These are phyloP conservation scores for Megaceryle alcyon DNA, from an alignment of 2,797 vertebrate species.

Conservation along the genomic window DNA sequence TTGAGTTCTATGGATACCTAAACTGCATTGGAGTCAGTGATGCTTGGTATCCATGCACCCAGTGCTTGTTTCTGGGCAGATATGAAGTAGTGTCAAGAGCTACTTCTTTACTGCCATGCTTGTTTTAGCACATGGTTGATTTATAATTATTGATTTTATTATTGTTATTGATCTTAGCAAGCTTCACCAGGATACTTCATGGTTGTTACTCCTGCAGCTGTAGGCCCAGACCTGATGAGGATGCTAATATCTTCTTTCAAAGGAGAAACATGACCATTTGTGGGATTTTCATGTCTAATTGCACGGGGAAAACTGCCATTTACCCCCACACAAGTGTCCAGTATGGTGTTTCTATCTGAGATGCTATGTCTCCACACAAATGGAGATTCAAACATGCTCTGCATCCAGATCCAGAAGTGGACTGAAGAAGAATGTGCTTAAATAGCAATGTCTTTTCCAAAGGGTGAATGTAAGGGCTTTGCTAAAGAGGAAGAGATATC, in stretches of 20 bases:
- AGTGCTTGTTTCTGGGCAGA: background rate
- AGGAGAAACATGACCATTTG: background rate
- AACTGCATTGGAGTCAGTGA: background rate
- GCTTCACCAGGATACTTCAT: background rate
- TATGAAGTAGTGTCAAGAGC: background rate
- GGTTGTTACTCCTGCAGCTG: background rate
- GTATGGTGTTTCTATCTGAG: background rate
- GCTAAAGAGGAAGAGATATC: background rate
- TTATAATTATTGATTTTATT: background rate
- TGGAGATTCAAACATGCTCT: background rate
- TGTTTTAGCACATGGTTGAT: background rate
- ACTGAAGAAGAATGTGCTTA: background rate
- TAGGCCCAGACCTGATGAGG: background rate
- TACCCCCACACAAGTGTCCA: background rate
- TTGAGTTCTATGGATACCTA: background rate
- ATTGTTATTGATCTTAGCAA: background rate
- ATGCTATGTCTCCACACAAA: background rate
- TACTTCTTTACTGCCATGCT: background rate
- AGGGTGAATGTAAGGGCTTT: background rate
- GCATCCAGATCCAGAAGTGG: background rate
- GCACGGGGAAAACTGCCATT: background rate
- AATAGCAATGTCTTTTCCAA: background rate
- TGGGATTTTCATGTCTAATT: background rate
- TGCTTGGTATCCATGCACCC: rapidly evolving
- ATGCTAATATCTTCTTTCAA: background rate